Evolutionary conservation across 2,113 vertebrate species (phyloP), one percentile per base, ranked within the genome.

Genomic region (Microcebus jonahi): DNA sequence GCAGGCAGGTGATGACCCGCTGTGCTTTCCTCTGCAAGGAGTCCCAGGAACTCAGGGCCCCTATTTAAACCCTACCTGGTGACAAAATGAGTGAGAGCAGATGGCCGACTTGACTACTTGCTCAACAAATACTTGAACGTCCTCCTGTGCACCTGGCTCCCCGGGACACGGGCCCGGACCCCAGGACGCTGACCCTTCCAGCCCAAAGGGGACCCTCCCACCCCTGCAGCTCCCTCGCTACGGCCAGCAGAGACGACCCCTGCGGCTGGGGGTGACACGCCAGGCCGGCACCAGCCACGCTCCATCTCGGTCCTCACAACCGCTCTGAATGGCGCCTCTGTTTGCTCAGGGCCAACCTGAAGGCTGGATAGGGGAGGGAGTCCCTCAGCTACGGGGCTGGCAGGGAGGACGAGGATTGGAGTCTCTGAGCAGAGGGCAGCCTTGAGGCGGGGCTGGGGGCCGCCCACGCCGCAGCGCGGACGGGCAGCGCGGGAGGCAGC

Each of bases 401-500:
- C 27, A 25, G 34, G 36, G 17, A 50, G 48, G 45, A 11, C 36
- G 55, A 31, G 59, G 36, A 59, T 9, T 14, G 21, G n/a, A 39
- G 34, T 20, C 25, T 1, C 15, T 8, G 9, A 65, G 7, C 1
- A 5, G 5, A 61, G 27, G 34, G 79, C 23, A 8, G 13, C 48
- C 25, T 75, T 0, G 3, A 82, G 50, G 61, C 18, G 39, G 42
- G 8, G 29, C 39, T 2, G 17, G 17, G 48, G 23, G 3, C 8
- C 29, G 11, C 70, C 57, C 4, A 14, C 39, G 61, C 10, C n/a
- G 31, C 6, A 63, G 34, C 0, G 0, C 45, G 17, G 75, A 18
- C 14, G 68, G n/a, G 77, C 21, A 63, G 59, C 13, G 8, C 0
- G 0, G 1, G 13, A 27, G 5, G 20, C 14, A 76, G 20, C 1